Base-by-base conservation (phyloP, 2,888 invertebrate species). In the Zhuqinia jingwanae region DNA sequence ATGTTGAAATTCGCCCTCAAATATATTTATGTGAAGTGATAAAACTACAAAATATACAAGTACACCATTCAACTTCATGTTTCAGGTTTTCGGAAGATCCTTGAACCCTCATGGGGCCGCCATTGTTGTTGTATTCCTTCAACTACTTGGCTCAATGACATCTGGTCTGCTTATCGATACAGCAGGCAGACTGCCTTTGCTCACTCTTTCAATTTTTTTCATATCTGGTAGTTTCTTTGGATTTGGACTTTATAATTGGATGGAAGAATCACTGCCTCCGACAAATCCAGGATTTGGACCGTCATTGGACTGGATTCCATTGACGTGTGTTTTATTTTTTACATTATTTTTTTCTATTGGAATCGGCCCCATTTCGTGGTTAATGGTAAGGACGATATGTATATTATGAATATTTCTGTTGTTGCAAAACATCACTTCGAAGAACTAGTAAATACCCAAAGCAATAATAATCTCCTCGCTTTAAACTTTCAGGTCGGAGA, bases 171-270 rank as follows among this genome's bases (percentile, higher is more conserved):
- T 97, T 77, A 97, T 97, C 91, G 98, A 98, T 92, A 95, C 95
- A 17, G 96, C 96, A 25, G 98, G 98, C 13, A 94, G 98, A 89
- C 93, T 96, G 76, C 96, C 98, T 1, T 93, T 98, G 80, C 93
- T 97, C 88, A 95, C 97, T 89, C 96, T 96, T 75, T 96, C 97
- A 92, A 96, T 96, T 89, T 95, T 96, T 36, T 94, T 96, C 90
- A 97, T 97, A 96, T 96, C 96, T 0, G 94, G 96, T 93, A 96
- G 96, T n/a, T 93, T 97, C 91, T 96, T 96, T 27, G 96, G 96
- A 2, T 96, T 97, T 91, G 97, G 97, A 3, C 96, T 96, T 85
- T 97, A 96, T 92, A 96, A 96, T 30, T 96, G 96, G 92, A 96
- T 96, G 92, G 95, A 96, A 92, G 95, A 95, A 91, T 94, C 95